Base-by-base conservation (phyloP, 2,888 invertebrate species). In the Mesodorylaimus sp. region DNA sequence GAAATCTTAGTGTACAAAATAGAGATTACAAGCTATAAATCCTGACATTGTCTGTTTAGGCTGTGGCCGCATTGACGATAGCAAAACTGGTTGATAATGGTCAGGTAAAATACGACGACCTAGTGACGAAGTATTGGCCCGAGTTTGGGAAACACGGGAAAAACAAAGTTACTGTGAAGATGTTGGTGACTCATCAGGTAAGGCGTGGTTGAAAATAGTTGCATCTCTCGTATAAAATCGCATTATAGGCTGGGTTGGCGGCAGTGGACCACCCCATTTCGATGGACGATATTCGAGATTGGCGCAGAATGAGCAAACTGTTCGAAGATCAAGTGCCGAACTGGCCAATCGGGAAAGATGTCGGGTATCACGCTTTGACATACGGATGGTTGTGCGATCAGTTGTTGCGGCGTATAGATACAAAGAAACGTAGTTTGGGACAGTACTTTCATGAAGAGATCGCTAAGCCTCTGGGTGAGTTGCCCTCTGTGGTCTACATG, bases 121-220 rank as follows among this genome's bases (percentile, higher is more conserved):
- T 56, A 28, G 62, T 71, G 21, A 53, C 58, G 37, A 57, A 58
- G n/a, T 66, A 65, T 52, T 71, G 71, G 71, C 70, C 70, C 24
- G 68, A 70, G 47, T 71, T 71, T 60, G 68, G 60, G 2, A 62
- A 64, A 52, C 66, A 70, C 54, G 70, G 69, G 3, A 71, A 71
- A 54, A 64, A 65, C 36, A 54, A 61, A 25, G 65, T 70, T 45
- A 71, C 70, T 1, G 58, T 71, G 29, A 63, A 61, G 43, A 61
- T 64, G 50, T 60, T 67, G 2, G 55, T 65, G 3, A 59, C 61
- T 39, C 66, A 68, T 54, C 61, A 63, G 60, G 68, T 68, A 52
- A 45, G 50, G 25, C 26, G 5, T 25, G 10, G 7, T 43, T 32
- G 7, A 16, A 7, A 32, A n/a, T n/a, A 32, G 16, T 32, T 13